Base-by-base conservation (phyloP, 2,797 vertebrate genomes). In the Squalus acanthias region DNA sequence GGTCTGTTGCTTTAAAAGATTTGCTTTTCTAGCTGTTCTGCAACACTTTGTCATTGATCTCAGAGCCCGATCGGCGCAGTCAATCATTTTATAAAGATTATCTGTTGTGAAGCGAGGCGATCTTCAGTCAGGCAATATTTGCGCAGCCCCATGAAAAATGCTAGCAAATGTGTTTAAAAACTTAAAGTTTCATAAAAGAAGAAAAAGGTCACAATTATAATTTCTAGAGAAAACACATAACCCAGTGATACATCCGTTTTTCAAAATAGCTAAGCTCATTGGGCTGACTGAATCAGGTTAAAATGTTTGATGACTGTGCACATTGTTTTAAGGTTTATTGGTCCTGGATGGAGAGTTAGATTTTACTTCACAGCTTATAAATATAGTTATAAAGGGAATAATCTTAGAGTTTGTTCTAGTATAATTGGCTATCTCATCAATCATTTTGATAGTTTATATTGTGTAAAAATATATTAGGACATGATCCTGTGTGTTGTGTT, bases 331-430 rank as follows among this genome's bases (percentile, higher is more conserved):
- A 4, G 20, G 63, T 93, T 93, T 76, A 53, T 76, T 33, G 33
- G 70, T 53, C 69, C 26, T 74, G 50, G 94, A 13, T 17, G 46
- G 46, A 74, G 39, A 39, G 10, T 95, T 95, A 70, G 67, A 69
- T 13, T 46, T 94, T 50, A 29, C 69, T 57, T 17, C 70, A 57
- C 53, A 33, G 24, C 50, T 57, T 33, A 74, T 74, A 74, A 95
- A 95, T 95, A 95, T 53, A 74, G 39, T 29, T 74, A 95, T 53
- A 76, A 76, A 53, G 50, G 70, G 70, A 95, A 74, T 95, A 74
- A 72, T 53, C 94, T 95, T 29, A 8, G 13, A 53, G 70, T 7
- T 72, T 74, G 70, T 60, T 95, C 94, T 60, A 15, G 8, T 76
- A 39, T 17, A 57, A 72, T 76, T 76, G 94, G 29, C 12, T 33